These are phyloP conservation scores for Aleiodes testaceus DNA, from an alignment of 2,888 invertebrate genomes.

Conservation along the genomic window DNA sequence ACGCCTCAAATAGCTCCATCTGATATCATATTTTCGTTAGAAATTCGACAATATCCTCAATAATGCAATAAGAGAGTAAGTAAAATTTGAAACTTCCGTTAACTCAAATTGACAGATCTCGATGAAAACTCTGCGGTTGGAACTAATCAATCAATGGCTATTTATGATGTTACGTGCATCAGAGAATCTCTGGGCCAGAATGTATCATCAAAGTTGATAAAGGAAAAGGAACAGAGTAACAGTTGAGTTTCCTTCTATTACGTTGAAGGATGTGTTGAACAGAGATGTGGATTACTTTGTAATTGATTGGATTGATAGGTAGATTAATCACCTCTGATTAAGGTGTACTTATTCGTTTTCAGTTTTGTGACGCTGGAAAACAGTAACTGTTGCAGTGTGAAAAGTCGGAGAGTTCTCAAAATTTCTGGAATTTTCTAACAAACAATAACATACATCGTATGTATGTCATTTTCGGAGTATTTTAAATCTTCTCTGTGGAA, in stretches of 20 bases:
- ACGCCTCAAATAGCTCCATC: too few relatives aligned
- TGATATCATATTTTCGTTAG: conserved; percentile 4
- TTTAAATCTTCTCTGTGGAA: too few relatives aligned
- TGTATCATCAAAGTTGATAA: conserved; percentile 17
- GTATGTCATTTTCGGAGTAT: too few relatives aligned
- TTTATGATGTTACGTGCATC: conserved; percentile 24
- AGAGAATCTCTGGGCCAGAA: conserved; percentile 22
- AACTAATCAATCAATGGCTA: conserved; percentile 30
- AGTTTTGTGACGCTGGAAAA: not conserved
- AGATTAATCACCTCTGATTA: conserved; percentile 63
- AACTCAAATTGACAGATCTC: conserved; percentile 22
- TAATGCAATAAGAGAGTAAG: conserved; percentile 16
- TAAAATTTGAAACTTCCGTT: conserved; percentile 2
- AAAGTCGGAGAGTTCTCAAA: not conserved
- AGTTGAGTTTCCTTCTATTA: not conserved
- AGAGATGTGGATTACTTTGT: conserved; percentile 61
- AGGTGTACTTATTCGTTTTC: not conserved
- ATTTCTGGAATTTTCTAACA: not conserved
- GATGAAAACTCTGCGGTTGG: conserved; percentile 17
- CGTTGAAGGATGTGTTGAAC: conserved; percentile 37
- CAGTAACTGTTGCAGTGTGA: not conserved
- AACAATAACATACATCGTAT: too few relatives aligned
- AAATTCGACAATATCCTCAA: not conserved
- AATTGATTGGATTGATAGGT: conserved; percentile 71
- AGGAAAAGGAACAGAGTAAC: not conserved